Percentiles rank a stretch among this genome's conserved stretches.
phyloP scores from a whole-genome alignment of 2,888 invertebrate genomes.

The Phyllotreta striolata region DNA sequence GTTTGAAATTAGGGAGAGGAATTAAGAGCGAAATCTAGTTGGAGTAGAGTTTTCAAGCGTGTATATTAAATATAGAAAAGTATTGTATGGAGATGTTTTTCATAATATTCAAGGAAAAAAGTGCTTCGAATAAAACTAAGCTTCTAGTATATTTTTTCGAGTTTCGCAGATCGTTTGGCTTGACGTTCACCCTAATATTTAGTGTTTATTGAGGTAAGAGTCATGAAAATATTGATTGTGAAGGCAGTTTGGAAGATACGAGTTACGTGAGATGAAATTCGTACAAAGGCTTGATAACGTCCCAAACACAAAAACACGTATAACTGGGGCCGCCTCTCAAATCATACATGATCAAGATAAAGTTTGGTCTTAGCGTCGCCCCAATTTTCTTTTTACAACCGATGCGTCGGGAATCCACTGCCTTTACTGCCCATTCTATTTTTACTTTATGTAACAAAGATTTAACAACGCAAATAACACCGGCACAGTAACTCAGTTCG shows the following conservation, averaged over 20 bases:
- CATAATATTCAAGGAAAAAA: too few relatives aligned
- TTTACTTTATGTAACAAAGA: too few relatives aligned
- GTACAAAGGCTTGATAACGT: constrained; percentile 14
- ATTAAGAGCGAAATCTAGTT: too few relatives aligned
- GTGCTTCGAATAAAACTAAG: neutral
- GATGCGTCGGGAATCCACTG: constrained; percentile 5
- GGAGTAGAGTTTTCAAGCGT: too few relatives aligned
- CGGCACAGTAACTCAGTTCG: too few relatives aligned
- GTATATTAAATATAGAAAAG: too few relatives aligned
- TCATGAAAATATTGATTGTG: constrained; percentile 25
- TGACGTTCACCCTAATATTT: constrained; percentile 22
- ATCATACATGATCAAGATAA: constrained; percentile 18
- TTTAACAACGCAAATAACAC: too few relatives aligned
- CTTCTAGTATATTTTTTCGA: constrained; percentile 14
- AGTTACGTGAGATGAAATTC: constrained; percentile 21
- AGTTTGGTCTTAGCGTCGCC: constrained; percentile 16
- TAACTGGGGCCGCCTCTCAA: constrained; percentile 8
- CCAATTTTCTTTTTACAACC: constrained; percentile 15
- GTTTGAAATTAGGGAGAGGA: too few relatives aligned
- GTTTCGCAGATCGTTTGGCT: constrained; percentile 10
- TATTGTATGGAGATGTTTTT: too few relatives aligned
- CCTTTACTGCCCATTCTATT: neutral
- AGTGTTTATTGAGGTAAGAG: constrained; percentile 19
- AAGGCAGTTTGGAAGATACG: constrained; percentile 22
- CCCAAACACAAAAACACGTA: constrained; percentile 20